phyloP scores from a whole-genome alignment of 2,113 vertebrate genomes.

The Ifrita kowaldi region DNA sequence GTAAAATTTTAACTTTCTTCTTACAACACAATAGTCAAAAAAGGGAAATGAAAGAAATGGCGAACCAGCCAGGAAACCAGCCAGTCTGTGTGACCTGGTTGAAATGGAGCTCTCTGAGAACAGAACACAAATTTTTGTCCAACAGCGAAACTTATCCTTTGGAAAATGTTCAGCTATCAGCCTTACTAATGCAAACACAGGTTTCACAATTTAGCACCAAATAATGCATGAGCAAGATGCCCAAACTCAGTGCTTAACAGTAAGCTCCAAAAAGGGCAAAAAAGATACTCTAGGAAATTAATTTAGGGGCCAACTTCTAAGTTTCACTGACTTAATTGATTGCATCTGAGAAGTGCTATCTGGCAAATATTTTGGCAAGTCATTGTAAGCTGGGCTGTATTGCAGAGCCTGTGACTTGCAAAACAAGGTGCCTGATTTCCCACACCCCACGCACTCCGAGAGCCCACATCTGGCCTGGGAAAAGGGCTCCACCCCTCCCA shows the following conservation, averaged over 20 bases:
- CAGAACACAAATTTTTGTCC: background rate
- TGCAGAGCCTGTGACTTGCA: background rate
- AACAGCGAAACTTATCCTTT: background rate
- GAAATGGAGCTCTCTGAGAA: background rate
- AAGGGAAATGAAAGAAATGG: background rate
- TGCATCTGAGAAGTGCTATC: background rate
- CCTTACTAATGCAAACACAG: background rate
- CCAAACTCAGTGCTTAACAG: background rate
- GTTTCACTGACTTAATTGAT: background rate
- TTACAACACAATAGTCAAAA: background rate
- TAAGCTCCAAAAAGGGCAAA: background rate
- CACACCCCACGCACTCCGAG: fast-evolving
- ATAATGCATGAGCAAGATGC: background rate
- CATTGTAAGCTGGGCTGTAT: background rate
- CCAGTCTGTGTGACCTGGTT: background rate
- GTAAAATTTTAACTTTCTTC: background rate
- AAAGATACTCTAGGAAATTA: background rate
- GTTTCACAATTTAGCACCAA: background rate
- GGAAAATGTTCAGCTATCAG: background rate
- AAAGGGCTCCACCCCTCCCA: fast-evolving
- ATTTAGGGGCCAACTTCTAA: background rate
- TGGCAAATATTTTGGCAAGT: background rate
- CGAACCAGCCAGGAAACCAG: background rate
- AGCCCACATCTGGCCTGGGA: background rate
- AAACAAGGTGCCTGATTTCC: background rate